Base-by-base conservation (phyloP, 23 tunicate genomes). In the Aplidium turbinatum region DNA sequence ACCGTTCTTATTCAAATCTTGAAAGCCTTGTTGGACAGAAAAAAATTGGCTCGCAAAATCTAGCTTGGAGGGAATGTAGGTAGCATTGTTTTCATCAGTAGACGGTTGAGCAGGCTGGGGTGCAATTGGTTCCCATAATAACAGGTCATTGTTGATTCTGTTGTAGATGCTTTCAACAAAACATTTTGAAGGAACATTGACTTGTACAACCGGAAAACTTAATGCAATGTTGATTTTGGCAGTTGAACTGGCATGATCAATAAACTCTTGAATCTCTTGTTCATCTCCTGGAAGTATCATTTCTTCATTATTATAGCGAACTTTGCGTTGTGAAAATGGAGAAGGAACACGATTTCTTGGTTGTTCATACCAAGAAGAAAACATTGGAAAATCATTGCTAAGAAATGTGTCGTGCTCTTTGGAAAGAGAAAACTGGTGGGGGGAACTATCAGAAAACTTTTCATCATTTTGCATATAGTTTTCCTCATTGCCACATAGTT, bases 141-240 rank as follows among this genome's bases (percentile, higher is more conserved):
- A 54, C 63, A 95, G 63, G 56, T 95, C 99, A 36, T 88, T 88
- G 78, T 61, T 64, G 24, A 93, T 51, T 13, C 98, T 51, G 72
- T 95, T 95, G 77, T 89, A 95, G 3, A 95, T 31, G 57, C 57
- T 89, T 69, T 95, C 99, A 79, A 83, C 71, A 40, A 89, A 84
- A 21, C 33, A 16, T 51, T 83, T 89, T 33, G 96, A 95, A 4
- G 58, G 87, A 2, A 84, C 51, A 23, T 40, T 39, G 4, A 78
- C 34, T 3, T 53, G 30, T 0, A 94, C 82, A 3, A 52, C 60
- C 9, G 99, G 95, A 31, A 94, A 55, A 16, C 82, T 57, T 47
- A 94, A n/a, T 1, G 35, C 34, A 28, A 90, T 38, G 6, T 40
- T 30, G 18, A 82, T 13, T 11, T 52, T 35, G 1, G 89, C 53